Percentiles rank a stretch among this genome's conserved stretches.
Evolutionary conservation across 2,888 invertebrate species (phyloP).

Genomic region (Sthenelais limicola): DNA sequence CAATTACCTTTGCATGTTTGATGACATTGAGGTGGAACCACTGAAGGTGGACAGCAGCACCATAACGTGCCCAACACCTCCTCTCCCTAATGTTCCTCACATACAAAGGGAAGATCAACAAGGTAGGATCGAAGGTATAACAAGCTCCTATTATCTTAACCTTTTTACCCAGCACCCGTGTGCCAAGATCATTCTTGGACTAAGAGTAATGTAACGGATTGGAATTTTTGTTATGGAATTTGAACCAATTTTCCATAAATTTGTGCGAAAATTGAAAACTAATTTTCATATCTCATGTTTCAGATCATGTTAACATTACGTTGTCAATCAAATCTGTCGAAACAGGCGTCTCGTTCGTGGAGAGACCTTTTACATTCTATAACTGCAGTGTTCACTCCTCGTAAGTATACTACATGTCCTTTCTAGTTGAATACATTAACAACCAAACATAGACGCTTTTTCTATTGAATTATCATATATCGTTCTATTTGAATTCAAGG

Average conservation of each 20-base stretch:
- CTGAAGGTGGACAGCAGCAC: background rate
- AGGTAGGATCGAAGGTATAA: too few relatives aligned
- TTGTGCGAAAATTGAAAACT: background rate
- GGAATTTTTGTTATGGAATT: background rate
- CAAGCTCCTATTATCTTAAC: too few relatives aligned
- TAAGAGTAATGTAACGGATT: background rate
- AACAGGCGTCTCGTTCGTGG: conserved; percentile 64
- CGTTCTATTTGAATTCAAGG: too few relatives aligned
- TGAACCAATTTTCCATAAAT: background rate
- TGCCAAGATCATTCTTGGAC: too few relatives aligned
- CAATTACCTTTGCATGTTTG: conserved; percentile 66
- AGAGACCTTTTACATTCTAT: conserved; percentile 68
- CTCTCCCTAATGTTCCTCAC: background rate
- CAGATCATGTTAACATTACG: conserved; percentile 65
- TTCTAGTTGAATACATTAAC: too few relatives aligned
- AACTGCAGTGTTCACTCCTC: conserved; percentile 71
- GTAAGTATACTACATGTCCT: too few relatives aligned
- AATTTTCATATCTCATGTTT: conserved; percentile 41
- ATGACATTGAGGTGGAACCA: conserved; percentile 53
- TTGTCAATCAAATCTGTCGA: conserved; percentile 66
- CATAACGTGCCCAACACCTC: conserved; percentile 14
- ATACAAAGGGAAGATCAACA: background rate
- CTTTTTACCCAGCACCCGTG: too few relatives aligned
- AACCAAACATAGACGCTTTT: too few relatives aligned
- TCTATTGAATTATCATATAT: too few relatives aligned